These are phyloP conservation scores for Hiodon tergisus DNA, from an alignment of 2,113 vertebrate genomes.

Conservation along the genomic window DNA sequence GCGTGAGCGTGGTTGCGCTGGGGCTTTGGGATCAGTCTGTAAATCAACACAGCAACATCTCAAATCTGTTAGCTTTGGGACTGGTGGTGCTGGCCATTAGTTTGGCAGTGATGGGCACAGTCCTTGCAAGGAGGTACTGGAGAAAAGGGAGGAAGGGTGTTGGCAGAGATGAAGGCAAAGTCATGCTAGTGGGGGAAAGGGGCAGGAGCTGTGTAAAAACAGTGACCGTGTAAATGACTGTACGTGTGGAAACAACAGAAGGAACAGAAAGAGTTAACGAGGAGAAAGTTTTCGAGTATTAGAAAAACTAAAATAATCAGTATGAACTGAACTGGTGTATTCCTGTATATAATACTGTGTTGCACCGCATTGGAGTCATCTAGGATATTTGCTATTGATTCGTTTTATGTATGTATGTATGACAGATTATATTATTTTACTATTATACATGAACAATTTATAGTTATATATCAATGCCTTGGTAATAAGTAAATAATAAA, in stretches of 20 bases:
- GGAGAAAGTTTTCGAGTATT: no score
- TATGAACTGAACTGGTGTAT: no score
- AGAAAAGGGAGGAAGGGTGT: constrained; percentile 40
- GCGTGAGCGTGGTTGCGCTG: constrained; percentile 55
- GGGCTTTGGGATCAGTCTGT: constrained; percentile 56
- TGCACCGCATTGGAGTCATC: neutral
- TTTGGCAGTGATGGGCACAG: constrained; percentile 36
- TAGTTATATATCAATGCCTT: no score
- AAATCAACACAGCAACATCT: constrained; percentile 22
- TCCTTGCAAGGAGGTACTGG: constrained; percentile 38
- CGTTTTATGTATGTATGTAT: neutral
- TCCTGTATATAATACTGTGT: neutral
- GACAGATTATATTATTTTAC: neutral
- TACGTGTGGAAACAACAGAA: neutral
- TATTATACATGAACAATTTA: neutral
- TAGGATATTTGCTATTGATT: neutral
- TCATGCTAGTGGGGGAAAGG: constrained; percentile 52
- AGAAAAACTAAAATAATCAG: no score
- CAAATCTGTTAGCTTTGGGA: constrained; percentile 54
- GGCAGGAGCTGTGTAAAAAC: constrained; percentile 51
- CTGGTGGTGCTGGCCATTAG: constrained; percentile 53
- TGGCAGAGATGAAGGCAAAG: constrained; percentile 51
- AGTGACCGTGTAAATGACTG: constrained; percentile 55
- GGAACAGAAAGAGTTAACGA: neutral
- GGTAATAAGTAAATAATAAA: no score